Conservation (phyloP, 2,797 vertebrate species). For the Emydoidea blandingii region DNA sequence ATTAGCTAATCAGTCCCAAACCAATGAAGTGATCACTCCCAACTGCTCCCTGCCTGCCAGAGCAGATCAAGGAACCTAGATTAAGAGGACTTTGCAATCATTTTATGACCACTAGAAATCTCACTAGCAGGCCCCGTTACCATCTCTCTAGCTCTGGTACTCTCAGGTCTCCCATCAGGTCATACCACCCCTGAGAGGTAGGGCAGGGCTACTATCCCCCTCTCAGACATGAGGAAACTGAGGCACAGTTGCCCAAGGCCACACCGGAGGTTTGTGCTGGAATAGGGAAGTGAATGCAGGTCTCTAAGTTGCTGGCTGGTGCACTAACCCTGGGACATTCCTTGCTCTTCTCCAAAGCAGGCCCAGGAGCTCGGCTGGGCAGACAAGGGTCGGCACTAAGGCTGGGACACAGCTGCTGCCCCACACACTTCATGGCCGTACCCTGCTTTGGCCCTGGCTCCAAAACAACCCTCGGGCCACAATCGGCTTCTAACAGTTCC, state of each 20-base stretch:
- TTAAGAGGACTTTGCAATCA: constrained; percentile 55
- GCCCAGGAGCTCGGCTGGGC: not conserved
- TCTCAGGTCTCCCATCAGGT: not conserved
- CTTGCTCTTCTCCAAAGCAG: not conserved
- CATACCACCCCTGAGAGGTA: not conserved
- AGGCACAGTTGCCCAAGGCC: not conserved
- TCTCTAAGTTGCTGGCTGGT: not conserved
- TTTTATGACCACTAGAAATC: not conserved
- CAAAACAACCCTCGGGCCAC: not conserved
- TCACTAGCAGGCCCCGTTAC: no score
- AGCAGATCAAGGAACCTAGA: constrained; percentile 49
- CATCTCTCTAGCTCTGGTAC: not conserved
- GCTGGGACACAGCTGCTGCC: not conserved
- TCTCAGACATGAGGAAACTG: not conserved
- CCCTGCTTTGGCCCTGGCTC: not conserved
- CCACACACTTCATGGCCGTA: no score
- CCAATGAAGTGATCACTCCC: constrained; percentile 68
- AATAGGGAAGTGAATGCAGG: not conserved
- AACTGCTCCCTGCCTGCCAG: not conserved
- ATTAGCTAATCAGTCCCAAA: constrained; percentile 52
- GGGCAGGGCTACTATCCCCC: not conserved
- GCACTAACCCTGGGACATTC: not conserved
- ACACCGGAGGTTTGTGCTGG: not conserved
- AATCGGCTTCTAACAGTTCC: not conserved
- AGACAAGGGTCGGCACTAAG: not conserved